These are phyloP conservation scores for Parasteatoda tepidariorum DNA, from an alignment of 1,140 invertebrate species.

Conservation along the genomic window DNA sequence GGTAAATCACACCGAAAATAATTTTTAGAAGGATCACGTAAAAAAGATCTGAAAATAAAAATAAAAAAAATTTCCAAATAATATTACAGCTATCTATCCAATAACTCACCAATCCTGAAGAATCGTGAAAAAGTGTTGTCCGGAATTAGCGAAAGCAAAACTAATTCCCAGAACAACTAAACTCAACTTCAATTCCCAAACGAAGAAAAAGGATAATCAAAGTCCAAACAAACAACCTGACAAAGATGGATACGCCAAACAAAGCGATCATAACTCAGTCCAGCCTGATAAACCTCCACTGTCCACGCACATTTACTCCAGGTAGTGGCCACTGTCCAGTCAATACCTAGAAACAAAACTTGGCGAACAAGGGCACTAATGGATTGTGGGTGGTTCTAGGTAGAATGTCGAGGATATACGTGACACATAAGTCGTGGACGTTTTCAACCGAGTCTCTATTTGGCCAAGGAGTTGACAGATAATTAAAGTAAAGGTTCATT, in stretches of 20 bases:
- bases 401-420: not conserved
- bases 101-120: no score
- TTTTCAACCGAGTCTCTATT: not conserved
- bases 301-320: not conserved
- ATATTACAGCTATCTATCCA: no score
- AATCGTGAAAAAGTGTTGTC: no score
- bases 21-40: no score
- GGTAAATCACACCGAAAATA: no score
- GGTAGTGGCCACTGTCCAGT: not conserved
- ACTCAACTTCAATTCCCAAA: no score
- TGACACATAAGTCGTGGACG: not conserved
- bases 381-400: not conserved
- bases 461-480: not conserved
- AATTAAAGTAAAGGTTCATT: not conserved
- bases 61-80: no score
- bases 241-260: not conserved
- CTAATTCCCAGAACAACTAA: no score
- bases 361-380: not conserved
- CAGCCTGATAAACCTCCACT: not conserved
- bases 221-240: not conserved
- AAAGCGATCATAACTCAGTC: not conserved
- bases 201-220: not conserved
- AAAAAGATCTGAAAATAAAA: no score
- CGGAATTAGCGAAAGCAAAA: no score
- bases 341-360: not conserved